Evolutionary conservation across 64 coral and sea anemone genomes (phyloP).

Genomic region (Montipora foliosa): DNA sequence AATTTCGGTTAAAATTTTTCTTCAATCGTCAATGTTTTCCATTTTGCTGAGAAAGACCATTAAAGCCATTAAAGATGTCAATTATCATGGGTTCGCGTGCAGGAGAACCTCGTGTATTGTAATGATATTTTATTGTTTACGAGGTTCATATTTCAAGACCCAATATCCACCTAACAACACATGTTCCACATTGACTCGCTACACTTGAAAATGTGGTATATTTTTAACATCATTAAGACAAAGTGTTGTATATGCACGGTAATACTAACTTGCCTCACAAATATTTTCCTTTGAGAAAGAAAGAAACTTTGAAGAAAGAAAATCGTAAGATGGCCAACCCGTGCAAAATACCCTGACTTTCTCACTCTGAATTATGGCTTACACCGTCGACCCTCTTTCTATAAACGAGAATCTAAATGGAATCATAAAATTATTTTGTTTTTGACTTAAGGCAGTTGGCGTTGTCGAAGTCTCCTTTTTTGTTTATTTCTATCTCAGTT

Average conservation of each 20-base stretch:
- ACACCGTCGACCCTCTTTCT: neutral
- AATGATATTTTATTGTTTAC: slow-evolving; percentile 17
- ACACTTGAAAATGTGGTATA: neutral
- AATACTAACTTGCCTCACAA: neutral
- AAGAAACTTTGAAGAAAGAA: too few relatives aligned
- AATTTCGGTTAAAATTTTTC: neutral
- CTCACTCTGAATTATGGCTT: too few relatives aligned
- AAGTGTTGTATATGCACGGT: neutral
- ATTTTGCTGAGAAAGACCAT: neutral
- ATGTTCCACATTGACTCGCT: neutral
- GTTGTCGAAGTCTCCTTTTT: neutral
- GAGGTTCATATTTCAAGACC: neutral
- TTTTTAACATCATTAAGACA: neutral
- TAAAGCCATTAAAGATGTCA: slow-evolving; percentile 22
- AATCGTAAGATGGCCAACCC: too few relatives aligned
- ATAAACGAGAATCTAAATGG: neutral
- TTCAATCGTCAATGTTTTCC: neutral
- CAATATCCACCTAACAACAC: slow-evolving; percentile 17
- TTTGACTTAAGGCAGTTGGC: neutral
- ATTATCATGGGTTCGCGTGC: slow-evolving; percentile 26
- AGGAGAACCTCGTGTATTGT: neutral
- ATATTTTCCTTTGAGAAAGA: neutral
- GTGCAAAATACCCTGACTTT: too few relatives aligned
- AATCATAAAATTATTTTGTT: neutral
- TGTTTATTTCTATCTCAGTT: neutral